Percentiles rank a stretch among this genome's conserved stretches.
phyloP scores from a whole-genome alignment of 1,140 invertebrate species.

The Trichonephila inaurata region DNA sequence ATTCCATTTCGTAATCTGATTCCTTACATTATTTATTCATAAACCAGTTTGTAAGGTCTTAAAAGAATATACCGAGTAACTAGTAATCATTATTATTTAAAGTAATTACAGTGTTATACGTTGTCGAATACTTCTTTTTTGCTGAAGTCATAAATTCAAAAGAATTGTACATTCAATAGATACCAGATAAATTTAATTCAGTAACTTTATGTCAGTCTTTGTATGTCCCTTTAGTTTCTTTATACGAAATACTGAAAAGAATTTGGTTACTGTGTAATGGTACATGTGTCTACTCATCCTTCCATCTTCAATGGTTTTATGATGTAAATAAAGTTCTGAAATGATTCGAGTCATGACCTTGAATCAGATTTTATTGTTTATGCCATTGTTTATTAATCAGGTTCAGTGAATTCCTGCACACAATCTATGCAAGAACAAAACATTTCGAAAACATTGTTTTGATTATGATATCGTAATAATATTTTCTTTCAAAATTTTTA shows the following conservation, averaged over 20 bases:
- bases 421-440: not conserved
- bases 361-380: conserved; percentile 23
- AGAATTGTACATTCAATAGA: not conserved
- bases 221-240: not conserved
- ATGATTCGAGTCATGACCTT: conserved; percentile 11
- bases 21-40: not conserved
- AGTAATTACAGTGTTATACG: not conserved
- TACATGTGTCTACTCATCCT: not conserved
- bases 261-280: not conserved
- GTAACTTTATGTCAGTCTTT: not conserved
- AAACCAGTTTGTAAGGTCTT: not conserved
- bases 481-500: too few species aligned
- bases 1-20: conserved; percentile 3
- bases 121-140: not conserved
- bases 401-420: not conserved
- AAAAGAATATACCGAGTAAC: not conserved
- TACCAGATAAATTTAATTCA: not conserved
- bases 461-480: not conserved
- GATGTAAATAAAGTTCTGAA: conserved; percentile 35
- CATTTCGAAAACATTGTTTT: not conserved
- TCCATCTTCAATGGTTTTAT: conserved; percentile 22
- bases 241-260: conserved; percentile 4
- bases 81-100: not conserved
- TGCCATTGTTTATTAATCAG: conserved; percentile 31
- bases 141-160: not conserved